Evolutionary conservation across 2,113 vertebrate species (phyloP), one percentile per base, ranked within the genome.

Genomic region (Gambusia holbrooki): DNA sequence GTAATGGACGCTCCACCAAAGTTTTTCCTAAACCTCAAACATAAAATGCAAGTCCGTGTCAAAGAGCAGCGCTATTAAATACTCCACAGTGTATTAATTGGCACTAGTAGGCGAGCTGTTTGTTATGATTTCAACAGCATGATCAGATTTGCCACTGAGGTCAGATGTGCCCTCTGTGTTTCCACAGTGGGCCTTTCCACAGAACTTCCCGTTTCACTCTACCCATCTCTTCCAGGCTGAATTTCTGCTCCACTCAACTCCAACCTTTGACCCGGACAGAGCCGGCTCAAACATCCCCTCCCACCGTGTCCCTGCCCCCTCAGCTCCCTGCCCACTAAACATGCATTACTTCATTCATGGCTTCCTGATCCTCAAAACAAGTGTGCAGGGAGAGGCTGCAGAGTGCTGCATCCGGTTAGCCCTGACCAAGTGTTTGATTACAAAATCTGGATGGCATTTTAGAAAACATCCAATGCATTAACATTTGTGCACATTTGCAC

Each of bases 191-290:
- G 4, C 15, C 79, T 83, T 90, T 87, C 82, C 89, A 84, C 80
- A 73, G 73, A 77, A 79, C 88, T 94, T 94, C 93, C 93, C 91
- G 90, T 94, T 94, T 83, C 85, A 86, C 79, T 84, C 66, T 81
- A 60, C 40, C 87, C 79, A 86, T 91, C 90, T 93, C 93, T 93
- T 93, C 91, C 92, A 92, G 82, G 63, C 70, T 35, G 30, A 81
- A 64, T 75, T 79, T 62, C 68, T 33, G 79, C 77, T 81, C 81
- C 71, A 42, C 81, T 76, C 80, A 17, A 60, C 68, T 74, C 66
- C 84, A 74, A 88, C 86, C 87, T 85, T 85, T 88, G 84, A 84
- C 89, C 65, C 63, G 6, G 22, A 28, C 71, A 35, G 61, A 66
- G 32, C 77, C 64, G 48, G 27, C 71, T 35, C 10, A 1, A 79